Percentiles rank a stretch among this genome's conserved stretches.
These are phyloP conservation scores for Callyntrura guangdongensis DNA, from an alignment of 2,888 invertebrate species.

Conservation along the genomic window DNA sequence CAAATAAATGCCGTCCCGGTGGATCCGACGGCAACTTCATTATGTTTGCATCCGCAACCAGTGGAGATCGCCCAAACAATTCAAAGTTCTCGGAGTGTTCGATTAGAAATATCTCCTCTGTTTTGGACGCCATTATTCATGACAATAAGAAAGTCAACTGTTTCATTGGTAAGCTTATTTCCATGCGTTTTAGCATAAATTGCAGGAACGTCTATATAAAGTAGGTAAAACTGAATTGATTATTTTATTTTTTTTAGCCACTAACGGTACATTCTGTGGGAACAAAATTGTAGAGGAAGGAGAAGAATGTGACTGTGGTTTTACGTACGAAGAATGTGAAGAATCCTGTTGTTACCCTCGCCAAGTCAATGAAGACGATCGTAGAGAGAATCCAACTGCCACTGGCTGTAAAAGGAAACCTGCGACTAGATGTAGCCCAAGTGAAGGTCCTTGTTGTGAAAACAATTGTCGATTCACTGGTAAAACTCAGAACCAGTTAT, in stretches of 20 bases:
- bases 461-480: constrained; percentile 92
- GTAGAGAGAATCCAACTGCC: constrained; percentile 90
- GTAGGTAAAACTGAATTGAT: not conserved
- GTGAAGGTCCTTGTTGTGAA: constrained; percentile 98
- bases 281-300: constrained; percentile 99
- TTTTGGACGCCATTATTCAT: constrained; percentile 94
- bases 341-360: constrained; percentile 98
- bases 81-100: constrained; percentile 98
- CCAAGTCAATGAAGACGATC: constrained; percentile 90
- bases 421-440: constrained; percentile 96
- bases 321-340: constrained; percentile 96
- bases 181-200: constrained; percentile 64
- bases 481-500: constrained; percentile 89
- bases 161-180: constrained; percentile 89
- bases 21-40: constrained; percentile 98
- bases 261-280: constrained; percentile 98
- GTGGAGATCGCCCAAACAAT: constrained; percentile 98
- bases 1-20: constrained; percentile 95
- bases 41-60: constrained; percentile 99
- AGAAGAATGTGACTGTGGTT: constrained; percentile 99
- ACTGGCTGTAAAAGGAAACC: constrained; percentile 93
- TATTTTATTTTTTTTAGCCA: constrained; percentile 87
- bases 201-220: not conserved
- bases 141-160: constrained; percentile 97
- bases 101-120: constrained; percentile 97